phyloP scores from a whole-genome alignment of 2,113 vertebrate species.

The Empidonax alnorum region DNA sequence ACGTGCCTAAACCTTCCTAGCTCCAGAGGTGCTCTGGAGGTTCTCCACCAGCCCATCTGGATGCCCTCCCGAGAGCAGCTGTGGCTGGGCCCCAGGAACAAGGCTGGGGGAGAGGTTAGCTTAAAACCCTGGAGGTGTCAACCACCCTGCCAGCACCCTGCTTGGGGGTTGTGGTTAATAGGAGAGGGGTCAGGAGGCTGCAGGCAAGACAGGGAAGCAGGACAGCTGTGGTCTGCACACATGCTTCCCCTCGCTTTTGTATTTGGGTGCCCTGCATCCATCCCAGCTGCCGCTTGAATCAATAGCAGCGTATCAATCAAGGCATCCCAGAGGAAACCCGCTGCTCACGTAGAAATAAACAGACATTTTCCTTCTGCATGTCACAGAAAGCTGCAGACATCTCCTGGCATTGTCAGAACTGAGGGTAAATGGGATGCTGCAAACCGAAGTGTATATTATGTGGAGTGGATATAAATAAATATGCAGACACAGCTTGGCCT shows the following conservation, averaged over 20 bases:
- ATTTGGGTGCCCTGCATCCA: not conserved
- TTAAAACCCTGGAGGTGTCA: not conserved
- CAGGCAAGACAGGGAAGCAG: not conserved
- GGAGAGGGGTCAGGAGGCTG: not conserved
- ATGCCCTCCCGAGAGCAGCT: not conserved
- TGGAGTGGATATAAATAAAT: not conserved
- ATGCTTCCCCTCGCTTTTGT: fast-evolving
- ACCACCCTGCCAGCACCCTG: not conserved
- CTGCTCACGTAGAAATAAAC: not conserved
- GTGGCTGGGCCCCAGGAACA: fast-evolving
- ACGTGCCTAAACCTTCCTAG: not conserved
- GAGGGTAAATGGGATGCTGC: not conserved
- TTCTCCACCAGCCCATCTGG: not conserved
- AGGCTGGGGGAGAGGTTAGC: not conserved
- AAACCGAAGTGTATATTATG: not conserved
- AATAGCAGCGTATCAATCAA: not conserved
- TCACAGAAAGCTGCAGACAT: not conserved
- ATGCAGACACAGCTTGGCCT: not conserved
- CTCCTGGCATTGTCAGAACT: not conserved
- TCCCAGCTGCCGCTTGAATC: constrained; percentile 26
- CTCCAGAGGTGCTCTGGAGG: not conserved
- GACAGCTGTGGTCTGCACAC: not conserved
- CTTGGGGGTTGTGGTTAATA: not conserved
- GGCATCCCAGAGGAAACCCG: not conserved
- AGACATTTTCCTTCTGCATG: not conserved